Base-by-base conservation (phyloP, 2,113 vertebrate species). In the zebrafish (Danio rerio) region DNA sequence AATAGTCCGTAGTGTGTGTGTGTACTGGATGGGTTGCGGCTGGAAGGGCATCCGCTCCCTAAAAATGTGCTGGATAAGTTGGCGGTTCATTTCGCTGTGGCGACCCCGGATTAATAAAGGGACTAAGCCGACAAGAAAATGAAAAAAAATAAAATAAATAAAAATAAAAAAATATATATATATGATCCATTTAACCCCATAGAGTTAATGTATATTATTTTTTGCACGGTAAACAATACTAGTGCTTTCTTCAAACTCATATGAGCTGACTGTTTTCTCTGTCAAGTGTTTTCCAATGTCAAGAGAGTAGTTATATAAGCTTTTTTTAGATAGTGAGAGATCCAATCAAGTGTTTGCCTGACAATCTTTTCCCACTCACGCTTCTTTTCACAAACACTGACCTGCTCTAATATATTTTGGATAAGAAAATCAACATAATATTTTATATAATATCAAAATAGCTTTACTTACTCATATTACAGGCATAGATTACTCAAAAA, bases 261-360 rank as follows among this genome's bases (percentile, higher is more conserved):
- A 47, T 10, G 6, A 59, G 18, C 9, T 42, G 72, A 49, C 20
- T 18, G 2, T 52, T 59, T 11, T 52, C 9, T 52, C 47, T 18
- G 21, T 68, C 77, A 55, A 66, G 9, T 18, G 49, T 56, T 65
- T 78, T 79, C 50, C n/a, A 55, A 62, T 79, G 49, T 45, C 61
- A 15, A 21, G 50, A 65, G 59, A 47, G n/a, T 69, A 12, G 65
- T 69, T 66, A 20, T 56, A 18, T 40, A 76, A 76, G 53, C 50
- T 81, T 43, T 63, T n/a, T 42, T 50, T 50, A 2, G 8, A 18
- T 9, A 21, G 21, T 53, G 13, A 68, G 42, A 58, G 53, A 66
- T 66, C 40, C 63, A 47, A 43, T 58, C 62, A 76, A 74, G 61
- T 75, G 50, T 58, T 49, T 76, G 16, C 15, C 59, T 55, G 49